Evolutionary conservation across 2,113 vertebrate genomes (phyloP), one percentile per base, ranked within the genome.

Genomic region (Malurus elegans): DNA sequence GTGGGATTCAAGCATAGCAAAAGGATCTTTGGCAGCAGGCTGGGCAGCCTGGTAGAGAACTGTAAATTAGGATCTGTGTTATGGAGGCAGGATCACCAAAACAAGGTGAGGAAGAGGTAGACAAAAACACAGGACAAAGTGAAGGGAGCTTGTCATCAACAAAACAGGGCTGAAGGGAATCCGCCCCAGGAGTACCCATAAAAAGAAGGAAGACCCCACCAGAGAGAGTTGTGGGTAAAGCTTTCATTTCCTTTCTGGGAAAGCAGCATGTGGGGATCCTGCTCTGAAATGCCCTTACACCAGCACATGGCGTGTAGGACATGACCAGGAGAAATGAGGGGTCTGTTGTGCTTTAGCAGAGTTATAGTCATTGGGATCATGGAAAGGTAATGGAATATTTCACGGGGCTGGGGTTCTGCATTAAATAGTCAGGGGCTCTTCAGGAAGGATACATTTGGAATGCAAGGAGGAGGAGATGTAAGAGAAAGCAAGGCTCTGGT

Each of bases 281-380:
- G 2, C n/a, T 71, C 57, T 60, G 36, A 70, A 65, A 36, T 2
- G 4, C 12, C 38, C 2, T 0, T 24, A 54, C 17, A n/a, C 12
- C 24, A 57, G 34, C 0, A 3, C 5, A 18, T 0, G 1, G 4
- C 2, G 5, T 1, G 0, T n/a, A 10, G 18, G 26, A 8, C 16
- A 32, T 2, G 2, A 54, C 17, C 25, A 56, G 36, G 32, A 69
- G 54, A 18, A 34, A 23, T 18, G 40, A 58, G 16, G 21, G 5
- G 4, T 53, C 17, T 20, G 2, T 12, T 34, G 9, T 21, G 19
- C 4, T 3, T 2, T 12, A 54, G 31, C 14, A 23, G 32, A 57
- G 16, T 40, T 65, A 13, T 1, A 2, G 8, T 18, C 50, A 26
- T 5, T 74, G 31, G 32, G 5, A 38, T 42, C 12, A 15, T 5